A percentile compares a stretch with the other conserved stretches of the same genome.
Conservation (phyloP, 2,888 invertebrate species). For the Amblyjoppa fuscipennis region DNA sequence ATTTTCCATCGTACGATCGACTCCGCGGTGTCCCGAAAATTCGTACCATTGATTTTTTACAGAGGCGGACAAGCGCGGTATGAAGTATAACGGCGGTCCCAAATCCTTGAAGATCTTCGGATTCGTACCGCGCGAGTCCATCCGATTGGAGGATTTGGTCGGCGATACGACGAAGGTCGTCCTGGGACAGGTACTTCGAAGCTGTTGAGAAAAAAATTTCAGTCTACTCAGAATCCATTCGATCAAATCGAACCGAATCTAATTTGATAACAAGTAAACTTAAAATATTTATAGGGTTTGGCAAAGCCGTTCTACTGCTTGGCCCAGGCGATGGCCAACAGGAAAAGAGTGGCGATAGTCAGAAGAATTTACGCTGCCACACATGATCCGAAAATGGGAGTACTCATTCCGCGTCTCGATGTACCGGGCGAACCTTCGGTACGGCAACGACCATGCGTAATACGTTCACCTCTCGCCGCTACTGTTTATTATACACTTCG, state of each 20-base stretch:
- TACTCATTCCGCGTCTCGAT: slow-evolving; percentile 73
- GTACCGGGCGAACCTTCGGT: slow-evolving; percentile 74
- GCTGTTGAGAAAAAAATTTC: not conserved
- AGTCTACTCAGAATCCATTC: not conserved
- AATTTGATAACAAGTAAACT: not conserved
- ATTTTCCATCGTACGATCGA: not conserved
- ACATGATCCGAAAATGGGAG: slow-evolving; percentile 71
- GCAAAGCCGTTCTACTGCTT: slow-evolving; percentile 74
- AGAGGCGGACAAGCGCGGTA: slow-evolving; percentile 60
- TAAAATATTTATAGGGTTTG: slow-evolving; percentile 57
- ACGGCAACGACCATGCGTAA: slow-evolving; percentile 12
- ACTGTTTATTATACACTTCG: not conserved
- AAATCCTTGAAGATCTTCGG: slow-evolving; percentile 62
- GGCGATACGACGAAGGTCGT: slow-evolving; percentile 46
- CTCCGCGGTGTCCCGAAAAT: not conserved
- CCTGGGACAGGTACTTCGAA: slow-evolving; percentile 24
- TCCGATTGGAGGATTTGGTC: slow-evolving; percentile 46
- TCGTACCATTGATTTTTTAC: not conserved
- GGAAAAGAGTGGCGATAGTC: slow-evolving; percentile 72
- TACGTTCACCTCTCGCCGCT: not conserved
- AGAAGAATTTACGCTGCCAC: slow-evolving; percentile 69
- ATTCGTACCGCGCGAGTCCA: slow-evolving; percentile 11
- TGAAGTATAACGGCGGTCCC: slow-evolving; percentile 11
- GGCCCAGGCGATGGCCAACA: slow-evolving; percentile 72
- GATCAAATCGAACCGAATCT: not conserved